Evolutionary conservation across 2,888 invertebrate species (phyloP).

Genomic region (Mycogona germanica): DNA sequence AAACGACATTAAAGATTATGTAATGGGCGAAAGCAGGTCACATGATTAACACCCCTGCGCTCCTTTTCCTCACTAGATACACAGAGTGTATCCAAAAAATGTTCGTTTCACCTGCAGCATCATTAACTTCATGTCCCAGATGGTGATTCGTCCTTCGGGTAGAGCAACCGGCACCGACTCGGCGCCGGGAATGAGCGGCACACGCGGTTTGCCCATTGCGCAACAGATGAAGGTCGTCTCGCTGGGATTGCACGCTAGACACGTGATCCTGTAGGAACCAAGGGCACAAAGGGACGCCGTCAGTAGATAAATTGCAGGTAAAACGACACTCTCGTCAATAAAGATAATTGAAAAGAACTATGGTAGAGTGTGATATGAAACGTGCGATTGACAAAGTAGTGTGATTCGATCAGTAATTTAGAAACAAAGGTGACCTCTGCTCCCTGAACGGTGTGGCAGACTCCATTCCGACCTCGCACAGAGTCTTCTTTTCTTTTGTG

Average conservation of each 20-base stretch:
- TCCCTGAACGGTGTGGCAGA: conserved; percentile 27
- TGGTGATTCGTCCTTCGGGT: conserved; percentile 39
- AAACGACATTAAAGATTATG: neutral
- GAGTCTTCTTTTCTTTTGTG: conserved; percentile 43
- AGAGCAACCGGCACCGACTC: conserved; percentile 28
- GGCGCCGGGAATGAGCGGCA: neutral
- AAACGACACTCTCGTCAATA: neutral
- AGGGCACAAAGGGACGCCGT: neutral
- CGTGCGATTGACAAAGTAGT: no score
- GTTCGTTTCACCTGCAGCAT: conserved; percentile 38
- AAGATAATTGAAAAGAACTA: neutral
- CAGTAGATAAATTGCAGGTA: neutral
- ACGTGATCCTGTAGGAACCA: conserved; percentile 35
- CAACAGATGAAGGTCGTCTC: conserved; percentile 38
- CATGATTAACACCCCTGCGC: no score
- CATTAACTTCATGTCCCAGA: conserved; percentile 45
- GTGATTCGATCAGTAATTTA: no score
- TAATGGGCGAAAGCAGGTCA: conserved; percentile 8
- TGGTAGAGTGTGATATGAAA: no score
- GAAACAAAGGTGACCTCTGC: conserved; percentile 25
- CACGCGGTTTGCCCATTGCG: conserved; percentile 22
- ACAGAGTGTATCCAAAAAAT: neutral
- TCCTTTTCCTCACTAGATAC: no score
- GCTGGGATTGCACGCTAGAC: conserved; percentile 41
- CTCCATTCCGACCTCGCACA: conserved; percentile 41